Evolutionary conservation across 1,140 invertebrate genomes (phyloP).

Genomic region (Polyergus mexicanus): DNA sequence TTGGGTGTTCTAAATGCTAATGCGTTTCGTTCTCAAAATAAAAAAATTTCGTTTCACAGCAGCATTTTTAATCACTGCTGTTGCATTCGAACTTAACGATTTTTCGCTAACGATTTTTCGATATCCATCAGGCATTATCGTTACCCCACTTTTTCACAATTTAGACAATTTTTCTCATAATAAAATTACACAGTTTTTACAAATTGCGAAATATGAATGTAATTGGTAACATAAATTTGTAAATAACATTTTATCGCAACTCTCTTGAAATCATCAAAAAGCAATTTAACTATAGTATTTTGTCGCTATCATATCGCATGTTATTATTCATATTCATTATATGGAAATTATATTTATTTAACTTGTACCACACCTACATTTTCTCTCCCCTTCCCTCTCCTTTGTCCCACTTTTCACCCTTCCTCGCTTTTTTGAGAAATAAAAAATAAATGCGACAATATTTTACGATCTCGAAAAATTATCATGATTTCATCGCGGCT

Average conservation of each 20-base stretch:
- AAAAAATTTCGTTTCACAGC: not conserved
- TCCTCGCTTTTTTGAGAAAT: not conserved
- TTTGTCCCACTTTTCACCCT: no score
- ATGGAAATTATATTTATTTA: conserved; percentile 20
- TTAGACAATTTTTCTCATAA: not conserved
- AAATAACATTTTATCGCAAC: not conserved
- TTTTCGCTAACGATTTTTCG: conserved; percentile 6
- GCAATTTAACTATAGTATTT: not conserved
- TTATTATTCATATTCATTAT: not conserved
- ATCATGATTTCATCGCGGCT: not conserved
- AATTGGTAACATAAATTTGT: not conserved
- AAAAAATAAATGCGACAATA: not conserved
- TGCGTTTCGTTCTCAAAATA: not conserved
- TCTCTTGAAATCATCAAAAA: not conserved
- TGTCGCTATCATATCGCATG: not conserved
- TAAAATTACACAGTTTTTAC: not conserved
- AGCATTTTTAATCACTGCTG: not conserved
- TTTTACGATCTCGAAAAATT: not conserved
- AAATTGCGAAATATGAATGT: not conserved
- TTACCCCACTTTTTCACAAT: not conserved
- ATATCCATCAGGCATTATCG: not conserved
- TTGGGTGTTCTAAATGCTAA: conserved; percentile 12
- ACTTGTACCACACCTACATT: no score
- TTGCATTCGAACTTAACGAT: not conserved
- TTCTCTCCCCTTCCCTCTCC: no score